A percentile compares a stretch with the other conserved stretches of the same genome.
phyloP scores from a whole-genome alignment of 2,113 vertebrate genomes.

The Upupa epops region DNA sequence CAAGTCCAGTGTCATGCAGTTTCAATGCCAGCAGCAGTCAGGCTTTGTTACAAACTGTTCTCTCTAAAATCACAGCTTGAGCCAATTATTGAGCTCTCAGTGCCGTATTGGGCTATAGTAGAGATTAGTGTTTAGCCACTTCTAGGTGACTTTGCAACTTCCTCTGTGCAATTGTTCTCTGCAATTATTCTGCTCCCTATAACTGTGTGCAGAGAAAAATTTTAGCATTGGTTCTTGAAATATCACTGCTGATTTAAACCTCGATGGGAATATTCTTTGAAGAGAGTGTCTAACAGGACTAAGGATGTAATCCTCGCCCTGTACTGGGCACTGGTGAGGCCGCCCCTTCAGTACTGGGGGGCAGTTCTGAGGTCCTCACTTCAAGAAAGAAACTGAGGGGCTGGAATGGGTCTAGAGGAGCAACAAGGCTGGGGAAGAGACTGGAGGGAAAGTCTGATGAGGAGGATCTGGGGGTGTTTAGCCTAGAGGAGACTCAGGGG shows the following conservation, averaged over 20 bases:
- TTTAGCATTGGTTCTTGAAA: background rate
- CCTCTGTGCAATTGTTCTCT: slow-evolving; percentile 17
- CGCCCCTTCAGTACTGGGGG: no score
- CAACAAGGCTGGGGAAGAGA: no score
- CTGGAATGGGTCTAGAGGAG: no score
- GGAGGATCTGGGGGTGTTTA: no score
- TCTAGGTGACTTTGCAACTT: slow-evolving; percentile 1
- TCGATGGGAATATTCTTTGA: background rate
- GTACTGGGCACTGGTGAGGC: no score
- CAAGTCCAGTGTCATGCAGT: slow-evolving; percentile 35
- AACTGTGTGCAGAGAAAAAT: background rate
- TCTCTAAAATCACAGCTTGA: slow-evolving; percentile 15
- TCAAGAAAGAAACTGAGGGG: no score
- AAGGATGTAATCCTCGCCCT: no score
- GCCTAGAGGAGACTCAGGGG: no score
- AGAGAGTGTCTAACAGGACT: no score
- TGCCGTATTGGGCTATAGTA: background rate
- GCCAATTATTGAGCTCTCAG: slow-evolving; percentile 18
- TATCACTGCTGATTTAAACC: background rate
- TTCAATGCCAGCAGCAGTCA: slow-evolving; percentile 33
- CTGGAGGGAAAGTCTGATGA: no score
- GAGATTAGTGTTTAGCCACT: slow-evolving; percentile 14
- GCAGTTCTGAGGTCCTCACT: no score
- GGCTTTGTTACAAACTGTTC: slow-evolving; percentile 39
- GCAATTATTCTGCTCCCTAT: background rate